Conservation (phyloP, 2,888 invertebrate genomes). For the Tineola bisselliella region DNA sequence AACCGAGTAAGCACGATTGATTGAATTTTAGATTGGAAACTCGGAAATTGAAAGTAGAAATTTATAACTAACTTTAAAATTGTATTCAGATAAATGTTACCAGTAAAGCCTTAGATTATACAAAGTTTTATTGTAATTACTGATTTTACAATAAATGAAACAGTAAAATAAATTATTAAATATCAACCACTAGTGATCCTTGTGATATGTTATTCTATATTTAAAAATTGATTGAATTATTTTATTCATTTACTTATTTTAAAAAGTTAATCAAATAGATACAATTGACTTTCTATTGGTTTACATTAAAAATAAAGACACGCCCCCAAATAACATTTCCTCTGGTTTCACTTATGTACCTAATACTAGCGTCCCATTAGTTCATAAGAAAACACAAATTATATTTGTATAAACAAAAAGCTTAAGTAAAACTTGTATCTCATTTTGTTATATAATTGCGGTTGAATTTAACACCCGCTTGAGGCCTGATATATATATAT, state of each 20-base stretch:
- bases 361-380: too few species aligned
- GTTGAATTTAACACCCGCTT: constrained; percentile 4
- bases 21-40: constrained; percentile 8
- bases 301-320: too few species aligned
- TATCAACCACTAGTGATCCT: not conserved
- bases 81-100: not conserved
- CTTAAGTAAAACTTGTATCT: not conserved
- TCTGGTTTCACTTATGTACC: too few species aligned
- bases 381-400: too few species aligned
- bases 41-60: not conserved
- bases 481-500: too few species aligned
- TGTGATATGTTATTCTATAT: too few species aligned
- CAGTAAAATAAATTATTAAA: too few species aligned
- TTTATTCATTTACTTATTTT: too few species aligned
- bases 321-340: too few species aligned
- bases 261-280: too few species aligned
- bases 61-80: not conserved
- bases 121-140: not conserved
- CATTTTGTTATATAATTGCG: constrained; percentile 6
- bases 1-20: not conserved
- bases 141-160: not conserved
- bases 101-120: not conserved
- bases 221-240: too few species aligned
- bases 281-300: too few species aligned
- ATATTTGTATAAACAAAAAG: not conserved